Base-by-base conservation (phyloP, 2,113 vertebrate species). In the Salvelinus sp. region DNA sequence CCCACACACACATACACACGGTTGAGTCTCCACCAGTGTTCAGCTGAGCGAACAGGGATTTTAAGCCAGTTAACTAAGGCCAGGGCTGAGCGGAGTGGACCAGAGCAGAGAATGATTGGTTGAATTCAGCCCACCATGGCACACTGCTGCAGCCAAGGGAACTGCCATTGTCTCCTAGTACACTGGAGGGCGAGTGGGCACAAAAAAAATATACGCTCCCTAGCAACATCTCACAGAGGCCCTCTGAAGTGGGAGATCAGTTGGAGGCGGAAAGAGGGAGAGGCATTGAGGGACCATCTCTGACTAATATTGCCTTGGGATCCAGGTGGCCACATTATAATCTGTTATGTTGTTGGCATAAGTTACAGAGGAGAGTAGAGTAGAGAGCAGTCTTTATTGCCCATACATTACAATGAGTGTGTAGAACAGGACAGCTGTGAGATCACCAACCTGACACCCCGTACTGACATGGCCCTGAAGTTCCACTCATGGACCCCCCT, bases 401-500 rank as follows among this genome's bases (percentile, higher is more conserved):
- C 58, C 48, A 50, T 50, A 65, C 20, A 27, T 65, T 27, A 65
- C 23, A 22, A 38, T 60, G 66, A 0, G 44, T 2, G 60, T 66
- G 64, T 18, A 16, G 62, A 44, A 48, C 54, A 20, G 13, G 54
- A 18, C 6, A 57, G 5, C 18, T 57, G 74, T 50, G 3, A 28
- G 16, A 64, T 71, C 81, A 86, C 93, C 91, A 83, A 94, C 94
- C 94, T 95, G 85, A 94, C 94, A n/a, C 98, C 97, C 73, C 98
- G 95, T 66, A 99, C 93, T 3, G 96, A 95, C 10, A 94, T 87
- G 72, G 96, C 96, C 70, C 91, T 94, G 82, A 98, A 99, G 90
- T 99, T 97, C 98, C 98, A 99, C 85, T 99, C 98, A 0, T 99
- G 95, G 77, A 98, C 96, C 72, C 97, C 97, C 74, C 97, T 96